Evolutionary conservation across 2,888 invertebrate genomes (phyloP).

Genomic region (Doris montereyensis): DNA sequence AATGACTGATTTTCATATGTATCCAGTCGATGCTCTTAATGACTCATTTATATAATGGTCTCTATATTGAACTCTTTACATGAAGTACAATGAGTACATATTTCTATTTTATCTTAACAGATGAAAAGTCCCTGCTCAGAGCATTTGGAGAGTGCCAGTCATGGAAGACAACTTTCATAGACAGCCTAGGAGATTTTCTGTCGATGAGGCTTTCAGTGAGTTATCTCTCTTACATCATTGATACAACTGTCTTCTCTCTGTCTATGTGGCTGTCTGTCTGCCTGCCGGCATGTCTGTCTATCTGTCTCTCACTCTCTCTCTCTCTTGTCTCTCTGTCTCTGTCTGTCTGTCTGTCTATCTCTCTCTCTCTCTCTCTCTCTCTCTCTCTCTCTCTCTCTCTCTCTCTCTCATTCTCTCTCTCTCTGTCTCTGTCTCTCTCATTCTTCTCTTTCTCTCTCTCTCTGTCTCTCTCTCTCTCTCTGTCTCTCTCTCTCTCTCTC

Average conservation of each 20-base stretch:
- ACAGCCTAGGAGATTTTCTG: constrained; percentile 23
- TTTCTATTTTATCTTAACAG: no score
- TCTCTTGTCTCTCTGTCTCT: not conserved
- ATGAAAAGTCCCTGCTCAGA: constrained; percentile 37
- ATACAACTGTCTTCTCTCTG: not conserved
- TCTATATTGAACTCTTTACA: no score
- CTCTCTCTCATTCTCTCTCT: constrained; percentile 20
- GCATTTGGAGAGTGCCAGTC: constrained; percentile 27
- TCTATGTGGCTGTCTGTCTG: not conserved
- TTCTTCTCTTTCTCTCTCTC: constrained; percentile 8
- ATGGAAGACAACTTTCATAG: not conserved
- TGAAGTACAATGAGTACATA: no score
- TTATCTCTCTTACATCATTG: not conserved
- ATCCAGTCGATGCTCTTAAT: no score
- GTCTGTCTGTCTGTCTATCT: not conserved
- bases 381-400: constrained; percentile 15
- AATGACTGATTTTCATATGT: no score
- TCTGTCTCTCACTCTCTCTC: not conserved
- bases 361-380: constrained; percentile 10
- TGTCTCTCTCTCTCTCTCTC: not conserved
- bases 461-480: not conserved
- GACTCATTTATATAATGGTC: no score
- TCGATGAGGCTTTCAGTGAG: constrained; percentile 24
- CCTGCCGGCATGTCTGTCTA: not conserved
- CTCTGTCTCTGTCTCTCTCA: constrained; percentile 12